Evolutionary conservation across 2,113 vertebrate species (phyloP).

Genomic region (Turnix velox): DNA sequence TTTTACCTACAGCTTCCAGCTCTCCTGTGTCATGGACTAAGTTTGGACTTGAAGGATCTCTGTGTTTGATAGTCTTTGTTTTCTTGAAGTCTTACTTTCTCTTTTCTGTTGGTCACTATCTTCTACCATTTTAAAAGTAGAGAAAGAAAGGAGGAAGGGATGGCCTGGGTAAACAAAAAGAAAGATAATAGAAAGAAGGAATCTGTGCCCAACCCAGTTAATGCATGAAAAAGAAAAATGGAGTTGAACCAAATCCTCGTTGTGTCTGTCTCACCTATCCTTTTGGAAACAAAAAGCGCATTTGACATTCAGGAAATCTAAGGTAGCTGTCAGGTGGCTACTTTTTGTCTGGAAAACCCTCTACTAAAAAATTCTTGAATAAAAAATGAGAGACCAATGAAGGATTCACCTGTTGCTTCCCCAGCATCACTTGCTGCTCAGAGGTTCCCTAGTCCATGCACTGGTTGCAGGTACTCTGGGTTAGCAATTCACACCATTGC

Average conservation of each 20-base stretch:
- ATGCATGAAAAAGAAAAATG: not conserved
- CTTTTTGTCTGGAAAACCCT: not conserved
- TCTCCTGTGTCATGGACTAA: not conserved
- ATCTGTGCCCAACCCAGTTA: not conserved
- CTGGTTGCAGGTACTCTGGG: not conserved
- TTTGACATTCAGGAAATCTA: not conserved
- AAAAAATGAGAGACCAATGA: too few species aligned
- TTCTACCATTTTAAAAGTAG: not conserved
- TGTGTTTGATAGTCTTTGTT: not conserved
- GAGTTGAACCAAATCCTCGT: not conserved
- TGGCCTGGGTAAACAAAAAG: not conserved
- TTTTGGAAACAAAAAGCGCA: not conserved
- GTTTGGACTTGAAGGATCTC: not conserved
- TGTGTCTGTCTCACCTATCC: not conserved
- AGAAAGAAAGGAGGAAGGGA: not conserved
- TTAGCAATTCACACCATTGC: not conserved
- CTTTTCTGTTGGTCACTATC: not conserved
- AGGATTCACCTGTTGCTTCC: constrained; percentile 11
- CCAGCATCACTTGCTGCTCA: not conserved
- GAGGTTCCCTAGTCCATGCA: not conserved
- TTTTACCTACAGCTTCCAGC: not conserved
- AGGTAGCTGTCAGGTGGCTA: accelerated
- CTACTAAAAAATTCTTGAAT: not conserved
- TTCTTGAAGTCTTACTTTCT: not conserved
- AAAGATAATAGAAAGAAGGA: not conserved